These are phyloP conservation scores for Procambarus clarkii DNA, from an alignment of 1,140 invertebrate species.

Conservation along the genomic window DNA sequence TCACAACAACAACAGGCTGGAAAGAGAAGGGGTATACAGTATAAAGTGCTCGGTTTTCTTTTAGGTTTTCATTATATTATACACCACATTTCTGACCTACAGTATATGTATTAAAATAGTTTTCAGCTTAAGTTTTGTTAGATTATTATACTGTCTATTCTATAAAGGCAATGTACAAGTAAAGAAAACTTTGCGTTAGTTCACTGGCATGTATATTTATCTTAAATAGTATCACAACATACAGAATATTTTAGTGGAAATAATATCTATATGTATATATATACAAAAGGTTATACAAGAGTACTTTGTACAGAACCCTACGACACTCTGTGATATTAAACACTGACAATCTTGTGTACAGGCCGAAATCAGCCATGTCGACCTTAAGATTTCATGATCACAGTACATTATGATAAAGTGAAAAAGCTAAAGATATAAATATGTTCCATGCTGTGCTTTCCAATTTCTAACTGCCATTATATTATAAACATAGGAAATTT, in stretches of 20 bases:
- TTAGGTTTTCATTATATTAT: too few relatives aligned
- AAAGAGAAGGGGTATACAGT: too few relatives aligned
- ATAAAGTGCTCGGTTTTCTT: too few relatives aligned
- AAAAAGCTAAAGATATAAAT: background rate
- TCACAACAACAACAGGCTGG: too few relatives aligned
- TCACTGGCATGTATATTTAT: background rate
- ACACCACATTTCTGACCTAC: too few relatives aligned
- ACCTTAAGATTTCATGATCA: background rate
- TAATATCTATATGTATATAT: background rate
- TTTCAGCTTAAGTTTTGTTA: too few relatives aligned
- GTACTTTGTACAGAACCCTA: background rate
- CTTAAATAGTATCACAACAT: background rate
- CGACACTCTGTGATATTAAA: background rate
- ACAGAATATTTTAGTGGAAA: background rate
- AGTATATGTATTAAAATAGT: too few relatives aligned
- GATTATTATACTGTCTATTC: too few relatives aligned
- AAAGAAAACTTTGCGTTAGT: background rate
- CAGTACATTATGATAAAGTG: background rate
- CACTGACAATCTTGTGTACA: background rate
- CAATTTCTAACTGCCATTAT: background rate
- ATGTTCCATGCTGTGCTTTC: background rate
- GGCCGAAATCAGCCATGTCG: background rate
- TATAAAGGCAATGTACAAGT: slow-evolving; percentile 12
- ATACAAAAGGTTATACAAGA: background rate
- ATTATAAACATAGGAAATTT: background rate